Evolutionary conservation across 2,113 vertebrate genomes (phyloP).

Genomic region (Chaenogobius annularis): DNA sequence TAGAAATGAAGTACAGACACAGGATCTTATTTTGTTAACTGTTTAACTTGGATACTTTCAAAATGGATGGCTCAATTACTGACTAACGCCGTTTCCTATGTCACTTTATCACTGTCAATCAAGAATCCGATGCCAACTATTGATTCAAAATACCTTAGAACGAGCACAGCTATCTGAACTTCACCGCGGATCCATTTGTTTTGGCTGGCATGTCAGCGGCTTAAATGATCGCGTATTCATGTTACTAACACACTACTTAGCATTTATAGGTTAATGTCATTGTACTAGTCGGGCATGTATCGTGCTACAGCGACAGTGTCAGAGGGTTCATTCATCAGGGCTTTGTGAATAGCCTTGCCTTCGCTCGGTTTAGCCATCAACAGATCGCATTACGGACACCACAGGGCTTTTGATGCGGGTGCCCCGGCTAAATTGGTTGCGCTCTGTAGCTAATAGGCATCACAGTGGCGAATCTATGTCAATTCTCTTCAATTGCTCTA

Average conservation of each 20-base stretch:
- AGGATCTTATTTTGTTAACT: neutral
- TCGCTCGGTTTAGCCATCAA: constrained; percentile 58
- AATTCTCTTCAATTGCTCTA: constrained; percentile 34
- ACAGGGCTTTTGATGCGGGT: constrained; percentile 53
- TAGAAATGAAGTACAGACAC: neutral
- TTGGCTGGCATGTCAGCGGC: neutral
- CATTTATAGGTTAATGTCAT: neutral
- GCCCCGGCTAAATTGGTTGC: constrained; percentile 61
- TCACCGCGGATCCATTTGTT: neutral
- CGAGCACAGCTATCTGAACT: neutral
- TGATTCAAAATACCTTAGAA: neutral
- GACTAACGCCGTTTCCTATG: neutral
- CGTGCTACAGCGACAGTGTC: constrained; percentile 33
- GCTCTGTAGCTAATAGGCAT: constrained; percentile 51
- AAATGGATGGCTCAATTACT: neutral
- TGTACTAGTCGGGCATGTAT: constrained; percentile 1
- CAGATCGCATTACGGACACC: constrained; percentile 63
- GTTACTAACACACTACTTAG: neutral
- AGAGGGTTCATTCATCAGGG: constrained; percentile 44
- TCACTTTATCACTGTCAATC: neutral
- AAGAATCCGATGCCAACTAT: neutral
- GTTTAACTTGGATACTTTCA: neutral
- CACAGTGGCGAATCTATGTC: constrained; percentile 36
- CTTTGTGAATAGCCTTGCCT: constrained; percentile 47
- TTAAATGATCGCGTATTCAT: constrained; percentile 1